These are phyloP conservation scores for Choloepus hoffmanni DNA, from an alignment of 2,113 vertebrate species.

Conservation along the genomic window DNA sequence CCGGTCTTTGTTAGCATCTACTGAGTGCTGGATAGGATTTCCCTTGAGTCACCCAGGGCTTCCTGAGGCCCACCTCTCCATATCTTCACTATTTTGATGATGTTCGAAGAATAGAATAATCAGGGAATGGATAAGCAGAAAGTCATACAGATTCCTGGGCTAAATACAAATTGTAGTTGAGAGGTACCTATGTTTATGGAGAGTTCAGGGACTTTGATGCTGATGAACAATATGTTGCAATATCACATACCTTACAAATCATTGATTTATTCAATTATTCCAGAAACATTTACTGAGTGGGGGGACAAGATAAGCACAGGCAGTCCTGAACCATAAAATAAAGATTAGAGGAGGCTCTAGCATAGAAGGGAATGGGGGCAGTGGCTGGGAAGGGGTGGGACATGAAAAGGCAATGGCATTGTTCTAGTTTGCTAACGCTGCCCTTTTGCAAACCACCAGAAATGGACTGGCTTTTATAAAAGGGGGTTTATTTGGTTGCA, in stretches of 20 bases:
- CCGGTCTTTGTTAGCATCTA: not conserved
- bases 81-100: not conserved
- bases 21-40: not conserved
- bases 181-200: not conserved
- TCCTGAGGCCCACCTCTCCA: not conserved
- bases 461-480: too few species aligned
- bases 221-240: not conserved
- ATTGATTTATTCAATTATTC: not conserved
- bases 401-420: not conserved
- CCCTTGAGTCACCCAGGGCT: not conserved
- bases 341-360: not conserved
- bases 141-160: not conserved
- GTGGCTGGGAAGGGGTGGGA: not conserved
- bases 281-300: not conserved
- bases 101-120: not conserved
- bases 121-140: not conserved
- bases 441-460: too few species aligned
- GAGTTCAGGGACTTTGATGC: not conserved
- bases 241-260: not conserved
- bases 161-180: not conserved
- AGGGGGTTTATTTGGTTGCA: too few species aligned
- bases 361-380: not conserved
- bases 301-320: not conserved
- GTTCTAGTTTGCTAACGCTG: too few species aligned
- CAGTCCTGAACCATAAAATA: not conserved